Evolutionary conservation across 2,113 vertebrate genomes (phyloP).

Genomic region (Pheucticus melanocephalus): DNA sequence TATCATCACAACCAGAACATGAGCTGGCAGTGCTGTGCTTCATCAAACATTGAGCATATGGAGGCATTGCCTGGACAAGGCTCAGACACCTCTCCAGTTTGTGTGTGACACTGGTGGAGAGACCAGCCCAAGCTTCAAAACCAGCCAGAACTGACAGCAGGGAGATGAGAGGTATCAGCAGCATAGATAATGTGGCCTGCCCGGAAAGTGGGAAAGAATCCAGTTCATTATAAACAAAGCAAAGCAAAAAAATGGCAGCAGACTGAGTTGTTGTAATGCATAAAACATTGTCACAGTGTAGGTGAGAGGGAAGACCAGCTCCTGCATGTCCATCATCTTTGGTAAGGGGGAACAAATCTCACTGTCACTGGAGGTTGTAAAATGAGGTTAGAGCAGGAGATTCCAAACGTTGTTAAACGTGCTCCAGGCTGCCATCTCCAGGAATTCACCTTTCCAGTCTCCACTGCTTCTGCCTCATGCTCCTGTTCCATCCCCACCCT

Average conservation of each 20-base stretch:
- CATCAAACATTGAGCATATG: accelerated
- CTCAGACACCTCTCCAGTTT: background rate
- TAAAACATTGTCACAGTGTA: background rate
- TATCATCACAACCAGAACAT: accelerated
- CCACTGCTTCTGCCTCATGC: background rate
- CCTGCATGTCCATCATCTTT: background rate
- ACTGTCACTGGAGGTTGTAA: background rate
- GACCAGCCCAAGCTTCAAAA: background rate
- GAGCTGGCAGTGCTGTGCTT: too few species aligned
- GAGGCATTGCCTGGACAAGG: background rate
- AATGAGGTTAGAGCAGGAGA: background rate
- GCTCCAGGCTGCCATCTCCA: background rate
- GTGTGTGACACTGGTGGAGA: background rate
- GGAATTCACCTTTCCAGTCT: background rate
- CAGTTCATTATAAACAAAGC: background rate
- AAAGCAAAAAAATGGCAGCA: background rate
- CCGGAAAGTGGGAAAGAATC: background rate
- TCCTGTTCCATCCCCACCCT: accelerated
- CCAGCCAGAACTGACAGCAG: background rate
- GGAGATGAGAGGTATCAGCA: background rate
- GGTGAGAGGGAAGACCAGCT: background rate
- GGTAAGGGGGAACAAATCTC: background rate
- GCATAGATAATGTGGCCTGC: background rate
- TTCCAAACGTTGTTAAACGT: background rate
- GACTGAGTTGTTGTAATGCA: accelerated